Evolutionary conservation across 2,888 invertebrate genomes (phyloP).

Genomic region (Luperina testacea): DNA sequence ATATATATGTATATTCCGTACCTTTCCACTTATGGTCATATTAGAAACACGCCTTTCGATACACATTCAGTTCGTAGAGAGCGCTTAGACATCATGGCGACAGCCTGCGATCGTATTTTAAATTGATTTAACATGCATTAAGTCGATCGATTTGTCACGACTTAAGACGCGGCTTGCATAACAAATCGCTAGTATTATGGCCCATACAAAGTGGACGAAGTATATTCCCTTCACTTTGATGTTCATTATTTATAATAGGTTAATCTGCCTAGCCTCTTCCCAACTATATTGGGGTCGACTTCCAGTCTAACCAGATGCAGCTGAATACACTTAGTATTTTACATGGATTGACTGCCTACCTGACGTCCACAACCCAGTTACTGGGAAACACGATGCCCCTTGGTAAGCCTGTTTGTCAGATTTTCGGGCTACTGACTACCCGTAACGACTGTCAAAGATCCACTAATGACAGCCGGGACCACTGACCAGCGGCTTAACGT

Average conservation of each 20-base stretch:
- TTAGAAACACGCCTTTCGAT: slow-evolving; percentile 11
- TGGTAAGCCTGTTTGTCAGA: not conserved
- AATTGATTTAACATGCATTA: slow-evolving; percentile 54
- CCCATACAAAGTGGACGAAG: not conserved
- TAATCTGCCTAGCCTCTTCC: not conserved
- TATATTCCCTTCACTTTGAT: slow-evolving; percentile 6
- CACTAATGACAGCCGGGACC: not conserved
- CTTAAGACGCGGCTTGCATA: slow-evolving; percentile 18
- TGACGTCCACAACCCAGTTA: not conserved
- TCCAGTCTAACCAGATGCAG: too few species aligned
- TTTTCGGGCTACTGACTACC: not conserved
- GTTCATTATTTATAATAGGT: not conserved
- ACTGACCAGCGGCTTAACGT: not conserved
- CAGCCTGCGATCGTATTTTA: slow-evolving; percentile 33
- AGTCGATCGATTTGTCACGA: slow-evolving; percentile 46
- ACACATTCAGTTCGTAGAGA: not conserved
- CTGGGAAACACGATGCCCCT: not conserved
- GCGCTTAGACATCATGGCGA: slow-evolving; percentile 48
- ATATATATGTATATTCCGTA: not conserved
- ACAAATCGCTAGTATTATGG: slow-evolving; percentile 18
- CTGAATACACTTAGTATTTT: too few species aligned
- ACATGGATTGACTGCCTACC: not conserved
- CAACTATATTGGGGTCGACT: not conserved
- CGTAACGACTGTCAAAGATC: not conserved
- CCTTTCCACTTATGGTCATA: not conserved